These are phyloP conservation scores for Drosophila novamexicana DNA, from an alignment of 1,140 invertebrate species.

Conservation along the genomic window DNA sequence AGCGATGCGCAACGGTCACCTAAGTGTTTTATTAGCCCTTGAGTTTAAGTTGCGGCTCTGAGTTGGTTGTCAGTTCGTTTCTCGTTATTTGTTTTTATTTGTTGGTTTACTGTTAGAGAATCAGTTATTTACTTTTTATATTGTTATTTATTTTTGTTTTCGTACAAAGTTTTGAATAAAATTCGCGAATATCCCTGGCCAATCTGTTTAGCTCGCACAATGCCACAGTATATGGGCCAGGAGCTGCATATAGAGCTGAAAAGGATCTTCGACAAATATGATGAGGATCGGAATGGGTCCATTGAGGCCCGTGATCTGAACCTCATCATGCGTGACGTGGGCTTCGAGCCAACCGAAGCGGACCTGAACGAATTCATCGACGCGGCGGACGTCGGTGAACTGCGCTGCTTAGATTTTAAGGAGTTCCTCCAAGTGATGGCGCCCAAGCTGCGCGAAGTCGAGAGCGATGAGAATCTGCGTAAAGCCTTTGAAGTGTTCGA, in stretches of 20 bases:
- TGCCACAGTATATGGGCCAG: background rate
- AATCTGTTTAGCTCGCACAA: background rate
- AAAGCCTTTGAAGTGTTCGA: conserved; percentile 35
- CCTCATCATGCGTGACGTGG: conserved; percentile 21
- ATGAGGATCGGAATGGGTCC: conserved; percentile 27
- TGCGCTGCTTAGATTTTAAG: background rate
- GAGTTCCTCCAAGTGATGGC: conserved; percentile 24
- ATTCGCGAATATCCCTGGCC: background rate
- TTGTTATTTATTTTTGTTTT: conserved; percentile 1
- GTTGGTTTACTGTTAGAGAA: conserved; percentile 9
- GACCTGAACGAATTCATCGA: conserved; percentile 53
- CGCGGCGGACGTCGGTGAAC: background rate
- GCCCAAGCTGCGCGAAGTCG: conserved; percentile 20
- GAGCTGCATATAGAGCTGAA: conserved; percentile 31
- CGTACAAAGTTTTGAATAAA: background rate
- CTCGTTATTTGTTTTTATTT: conserved; percentile 22
- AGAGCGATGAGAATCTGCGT: conserved; percentile 30
- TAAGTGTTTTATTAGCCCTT: conserved; percentile 78
- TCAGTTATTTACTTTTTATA: conserved; percentile 17
- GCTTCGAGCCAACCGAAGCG: conserved; percentile 48
- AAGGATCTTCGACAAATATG: conserved; percentile 30
- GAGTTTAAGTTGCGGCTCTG: conserved; percentile 44
- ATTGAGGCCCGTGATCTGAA: conserved; percentile 25
- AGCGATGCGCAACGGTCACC: conserved; percentile 51
- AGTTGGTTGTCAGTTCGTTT: conserved; percentile 70